These are phyloP conservation scores for Vireo griseus DNA, from an alignment of 2,797 vertebrate species.

Conservation along the genomic window DNA sequence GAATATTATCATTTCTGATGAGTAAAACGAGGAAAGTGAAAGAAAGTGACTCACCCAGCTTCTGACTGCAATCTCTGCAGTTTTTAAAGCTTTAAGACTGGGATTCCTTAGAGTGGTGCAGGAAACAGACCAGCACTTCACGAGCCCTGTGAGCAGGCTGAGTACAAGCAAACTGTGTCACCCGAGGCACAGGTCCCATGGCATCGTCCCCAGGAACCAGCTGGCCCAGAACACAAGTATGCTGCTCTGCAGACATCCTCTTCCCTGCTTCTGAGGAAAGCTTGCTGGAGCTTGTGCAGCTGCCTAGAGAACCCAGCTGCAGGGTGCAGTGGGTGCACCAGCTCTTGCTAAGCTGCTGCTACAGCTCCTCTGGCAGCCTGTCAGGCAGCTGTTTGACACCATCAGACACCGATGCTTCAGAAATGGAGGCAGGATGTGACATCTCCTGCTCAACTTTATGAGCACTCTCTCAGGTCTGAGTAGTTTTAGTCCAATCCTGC, in stretches of 20 bases:
- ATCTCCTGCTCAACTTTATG: neutral
- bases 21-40: neutral
- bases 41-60: neutral
- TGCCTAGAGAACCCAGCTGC: neutral
- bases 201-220: neutral
- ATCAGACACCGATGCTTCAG: neutral
- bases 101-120: neutral
- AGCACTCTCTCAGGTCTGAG: neutral
- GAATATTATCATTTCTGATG: neutral
- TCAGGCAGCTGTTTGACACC: neutral
- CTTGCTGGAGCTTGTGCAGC: neutral
- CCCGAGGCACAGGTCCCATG: neutral
- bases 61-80: neutral
- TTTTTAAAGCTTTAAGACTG: neutral
- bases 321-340: accelerated
- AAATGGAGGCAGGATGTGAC: neutral
- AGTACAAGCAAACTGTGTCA: neutral
- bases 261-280: neutral
- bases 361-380: neutral
- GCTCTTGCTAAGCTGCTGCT: neutral
- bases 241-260: too few species aligned
- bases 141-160: neutral
- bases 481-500: accelerated
- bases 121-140: accelerated
- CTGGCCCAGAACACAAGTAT: neutral